Conservation (phyloP, 2,797 vertebrate species). For the Sebastes taczanowskii region DNA sequence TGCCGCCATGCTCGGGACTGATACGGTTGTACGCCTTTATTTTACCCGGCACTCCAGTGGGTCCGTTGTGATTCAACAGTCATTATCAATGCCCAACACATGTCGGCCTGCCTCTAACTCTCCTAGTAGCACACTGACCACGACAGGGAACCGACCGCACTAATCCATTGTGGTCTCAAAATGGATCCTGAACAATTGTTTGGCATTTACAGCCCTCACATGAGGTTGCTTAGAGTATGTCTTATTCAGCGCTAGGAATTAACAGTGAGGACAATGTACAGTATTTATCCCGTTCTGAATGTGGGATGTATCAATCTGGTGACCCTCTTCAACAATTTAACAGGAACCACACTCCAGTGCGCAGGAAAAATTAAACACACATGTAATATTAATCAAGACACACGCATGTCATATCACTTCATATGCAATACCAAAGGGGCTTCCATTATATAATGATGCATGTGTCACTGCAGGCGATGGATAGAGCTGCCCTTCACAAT, state of each 20-base stretch:
- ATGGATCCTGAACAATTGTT: slow-evolving; percentile 68
- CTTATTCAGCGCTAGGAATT: slow-evolving; percentile 54
- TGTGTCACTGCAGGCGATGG: slow-evolving; percentile 23
- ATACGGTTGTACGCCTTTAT: slow-evolving; percentile 75
- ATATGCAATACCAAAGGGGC: background rate
- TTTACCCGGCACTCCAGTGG: slow-evolving; percentile 60
- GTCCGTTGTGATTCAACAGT: slow-evolving; percentile 64
- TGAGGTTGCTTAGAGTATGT: slow-evolving; percentile 45
- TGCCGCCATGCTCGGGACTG: slow-evolving; percentile 71
- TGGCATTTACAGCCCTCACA: slow-evolving; percentile 67
- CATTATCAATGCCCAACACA: slow-evolving; percentile 81
- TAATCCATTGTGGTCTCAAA: slow-evolving; percentile 62
- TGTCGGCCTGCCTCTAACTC: slow-evolving; percentile 69
- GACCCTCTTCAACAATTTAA: slow-evolving; percentile 19
- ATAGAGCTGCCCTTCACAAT: slow-evolving; percentile 62
- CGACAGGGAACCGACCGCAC: slow-evolving; percentile 60
- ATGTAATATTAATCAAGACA: slow-evolving; percentile 20
- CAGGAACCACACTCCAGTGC: slow-evolving; percentile 4
- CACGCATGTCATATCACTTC: slow-evolving; percentile 3
- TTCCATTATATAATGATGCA: slow-evolving; percentile 31
- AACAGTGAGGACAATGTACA: slow-evolving; percentile 32
- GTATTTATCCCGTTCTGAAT: slow-evolving; percentile 42
- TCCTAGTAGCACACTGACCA: slow-evolving; percentile 75
- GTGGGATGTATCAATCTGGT: slow-evolving; percentile 32
- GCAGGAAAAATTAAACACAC: slow-evolving; percentile 24